These are phyloP conservation scores for Lepidurus arcticus DNA, from an alignment of 1,140 invertebrate genomes.

Conservation along the genomic window DNA sequence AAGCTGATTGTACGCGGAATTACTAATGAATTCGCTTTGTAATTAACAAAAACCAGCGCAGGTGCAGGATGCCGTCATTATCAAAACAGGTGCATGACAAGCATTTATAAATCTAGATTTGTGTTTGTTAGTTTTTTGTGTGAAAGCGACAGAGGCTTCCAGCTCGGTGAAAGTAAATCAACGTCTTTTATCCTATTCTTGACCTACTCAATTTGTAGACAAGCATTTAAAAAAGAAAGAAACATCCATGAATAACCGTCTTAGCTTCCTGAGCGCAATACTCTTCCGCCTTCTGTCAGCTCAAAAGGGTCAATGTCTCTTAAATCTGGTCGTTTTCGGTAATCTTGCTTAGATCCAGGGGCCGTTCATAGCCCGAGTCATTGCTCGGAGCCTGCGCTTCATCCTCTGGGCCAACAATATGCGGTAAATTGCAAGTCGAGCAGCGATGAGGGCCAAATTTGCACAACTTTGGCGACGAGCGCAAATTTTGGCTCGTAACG, in stretches of 20 bases:
- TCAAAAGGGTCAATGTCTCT: background rate
- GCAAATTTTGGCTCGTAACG: background rate
- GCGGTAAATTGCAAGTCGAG: background rate
- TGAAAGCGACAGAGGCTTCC: too few relatives aligned
- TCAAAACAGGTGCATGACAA: too few relatives aligned
- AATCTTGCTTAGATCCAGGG: background rate
- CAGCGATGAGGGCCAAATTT: background rate
- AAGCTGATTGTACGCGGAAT: too few relatives aligned
- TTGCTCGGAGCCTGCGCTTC: background rate
- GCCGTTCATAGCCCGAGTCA: constrained; percentile 3
- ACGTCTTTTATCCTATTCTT: background rate
- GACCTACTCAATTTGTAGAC: background rate
- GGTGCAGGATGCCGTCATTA: too few relatives aligned
- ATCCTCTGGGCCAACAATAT: background rate
- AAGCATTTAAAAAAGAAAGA: background rate
- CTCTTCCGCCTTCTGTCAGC: background rate
- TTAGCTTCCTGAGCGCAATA: background rate
- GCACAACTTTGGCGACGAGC: background rate
- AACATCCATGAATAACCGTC: background rate
- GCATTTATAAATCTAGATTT: too few relatives aligned
- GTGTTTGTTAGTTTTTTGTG: too few relatives aligned
- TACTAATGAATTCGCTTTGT: too few relatives aligned
- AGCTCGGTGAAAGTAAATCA: too few relatives aligned
- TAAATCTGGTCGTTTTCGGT: background rate
- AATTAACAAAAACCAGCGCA: too few relatives aligned